These are phyloP conservation scores for Coracias cyanogaster DNA, from an alignment of 2,797 vertebrate species.

Conservation along the genomic window DNA sequence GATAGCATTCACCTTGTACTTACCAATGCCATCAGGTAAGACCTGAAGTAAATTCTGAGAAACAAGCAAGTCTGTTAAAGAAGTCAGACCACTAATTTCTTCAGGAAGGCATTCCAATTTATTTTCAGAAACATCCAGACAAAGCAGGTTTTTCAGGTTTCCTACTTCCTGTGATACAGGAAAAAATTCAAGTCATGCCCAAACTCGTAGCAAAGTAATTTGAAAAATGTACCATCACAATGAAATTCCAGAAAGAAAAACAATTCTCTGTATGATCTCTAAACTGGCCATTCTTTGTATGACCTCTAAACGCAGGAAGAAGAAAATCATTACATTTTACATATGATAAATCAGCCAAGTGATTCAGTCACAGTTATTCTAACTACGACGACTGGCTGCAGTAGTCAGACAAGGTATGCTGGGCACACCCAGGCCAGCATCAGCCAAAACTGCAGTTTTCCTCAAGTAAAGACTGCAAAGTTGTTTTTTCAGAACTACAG, in stretches of 20 bases:
- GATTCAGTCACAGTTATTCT: not conserved
- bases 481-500: conserved; percentile 35
- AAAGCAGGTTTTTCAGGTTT: conserved; percentile 92
- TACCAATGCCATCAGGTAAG: conserved; percentile 94
- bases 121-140: conserved; percentile 98
- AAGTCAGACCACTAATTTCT: conserved; percentile 89
- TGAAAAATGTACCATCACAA: not conserved
- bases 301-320: not conserved
- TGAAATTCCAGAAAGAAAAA: conserved; percentile 11
- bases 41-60: conserved; percentile 94
- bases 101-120: conserved; percentile 94
- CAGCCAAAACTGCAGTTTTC: not conserved
- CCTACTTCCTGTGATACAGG: conserved; percentile 88
- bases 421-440: conserved; percentile 23
- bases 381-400: not conserved
- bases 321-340: not conserved
- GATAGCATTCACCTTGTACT: conserved; percentile 32
- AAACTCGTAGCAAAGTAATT: conserved; percentile 32
- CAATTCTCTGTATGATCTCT: not conserved
- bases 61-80: conserved; percentile 92
- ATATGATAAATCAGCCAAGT: not conserved
- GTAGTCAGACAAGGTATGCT: not conserved
- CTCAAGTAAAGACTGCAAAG: conserved; percentile 3
- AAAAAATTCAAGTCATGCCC: conserved; percentile 39
- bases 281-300: not conserved